Evolutionary conservation across 2,113 vertebrate genomes (phyloP).

Genomic region (Dicaeum eximium): DNA sequence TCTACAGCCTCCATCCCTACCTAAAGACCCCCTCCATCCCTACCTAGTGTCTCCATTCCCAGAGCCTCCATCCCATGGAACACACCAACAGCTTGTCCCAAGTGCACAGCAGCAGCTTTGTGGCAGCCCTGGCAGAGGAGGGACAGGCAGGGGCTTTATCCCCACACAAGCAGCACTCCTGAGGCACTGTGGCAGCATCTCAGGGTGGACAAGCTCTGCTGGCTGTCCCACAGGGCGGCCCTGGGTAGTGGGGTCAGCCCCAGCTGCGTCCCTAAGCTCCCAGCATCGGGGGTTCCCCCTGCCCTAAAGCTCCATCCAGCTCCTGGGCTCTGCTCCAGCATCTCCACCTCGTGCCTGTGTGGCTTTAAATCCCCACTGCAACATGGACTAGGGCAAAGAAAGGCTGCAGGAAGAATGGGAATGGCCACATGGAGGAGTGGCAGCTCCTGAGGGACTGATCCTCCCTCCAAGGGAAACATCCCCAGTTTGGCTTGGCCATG

Average conservation of each 20-base stretch:
- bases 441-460: not conserved
- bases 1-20: not conserved
- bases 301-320: not conserved
- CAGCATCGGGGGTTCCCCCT: fast-evolving
- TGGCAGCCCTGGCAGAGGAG: not conserved
- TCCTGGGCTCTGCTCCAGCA: not conserved
- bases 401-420: not conserved
- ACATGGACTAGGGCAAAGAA: not conserved
- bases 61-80: not conserved
- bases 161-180: not conserved
- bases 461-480: not conserved
- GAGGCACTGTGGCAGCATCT: fast-evolving
- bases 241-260: not conserved
- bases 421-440: not conserved
- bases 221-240: not conserved
- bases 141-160: not conserved
- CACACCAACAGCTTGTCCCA: not conserved
- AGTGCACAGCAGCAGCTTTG: fast-evolving
- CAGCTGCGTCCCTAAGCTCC: not conserved
- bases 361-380: not conserved
- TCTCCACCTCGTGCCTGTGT: fast-evolving
- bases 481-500: not conserved
- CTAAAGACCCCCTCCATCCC: not conserved
- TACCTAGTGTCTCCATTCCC: not conserved
- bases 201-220: not conserved